These are phyloP conservation scores for Spodoptera exigua DNA, from an alignment of 2,888 invertebrate genomes.

Conservation along the genomic window DNA sequence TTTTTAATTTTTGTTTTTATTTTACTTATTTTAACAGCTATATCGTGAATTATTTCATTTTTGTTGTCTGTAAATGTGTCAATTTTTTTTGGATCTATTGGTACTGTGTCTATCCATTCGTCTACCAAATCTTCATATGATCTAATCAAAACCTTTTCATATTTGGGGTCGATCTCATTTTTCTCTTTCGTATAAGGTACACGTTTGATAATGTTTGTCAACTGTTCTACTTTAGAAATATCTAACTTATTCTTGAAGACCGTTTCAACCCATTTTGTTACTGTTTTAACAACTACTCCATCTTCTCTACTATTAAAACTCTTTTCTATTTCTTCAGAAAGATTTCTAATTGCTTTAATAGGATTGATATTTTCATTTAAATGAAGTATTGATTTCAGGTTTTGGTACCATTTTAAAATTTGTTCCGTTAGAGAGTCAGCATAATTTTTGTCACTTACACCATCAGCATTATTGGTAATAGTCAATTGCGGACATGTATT, in stretches of 20 bases:
- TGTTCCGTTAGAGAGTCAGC: constrained; percentile 14
- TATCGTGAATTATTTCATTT: constrained; percentile 39
- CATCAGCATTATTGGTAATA: neutral
- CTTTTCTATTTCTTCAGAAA: constrained; percentile 35
- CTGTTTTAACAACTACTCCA: constrained; percentile 10
- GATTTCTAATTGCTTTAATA: constrained; percentile 27
- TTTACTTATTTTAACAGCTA: constrained; percentile 41
- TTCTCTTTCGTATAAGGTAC: constrained; percentile 2
- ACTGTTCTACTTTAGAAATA: constrained; percentile 4
- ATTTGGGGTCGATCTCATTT: constrained; percentile 7
- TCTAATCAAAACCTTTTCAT: constrained; percentile 30
- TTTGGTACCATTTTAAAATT: constrained; percentile 41
- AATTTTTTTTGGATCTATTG: constrained; percentile 14
- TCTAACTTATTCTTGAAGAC: constrained; percentile 34
- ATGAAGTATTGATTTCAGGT: constrained; percentile 24
- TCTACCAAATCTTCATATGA: constrained; percentile 44
- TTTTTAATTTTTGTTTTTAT: constrained; percentile 14
- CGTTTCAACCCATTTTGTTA: constrained; percentile 31
- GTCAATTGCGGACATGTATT: neutral
- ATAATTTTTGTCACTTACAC: constrained; percentile 7
- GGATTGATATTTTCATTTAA: constrained; percentile 8
- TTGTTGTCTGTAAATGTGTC: constrained; percentile 19
- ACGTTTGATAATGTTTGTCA: constrained; percentile 37
- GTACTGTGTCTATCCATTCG: constrained; percentile 43
- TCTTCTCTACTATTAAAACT: constrained; percentile 6